phyloP scores from a whole-genome alignment of 2,797 vertebrate species.

The Epinephelus coioides region DNA sequence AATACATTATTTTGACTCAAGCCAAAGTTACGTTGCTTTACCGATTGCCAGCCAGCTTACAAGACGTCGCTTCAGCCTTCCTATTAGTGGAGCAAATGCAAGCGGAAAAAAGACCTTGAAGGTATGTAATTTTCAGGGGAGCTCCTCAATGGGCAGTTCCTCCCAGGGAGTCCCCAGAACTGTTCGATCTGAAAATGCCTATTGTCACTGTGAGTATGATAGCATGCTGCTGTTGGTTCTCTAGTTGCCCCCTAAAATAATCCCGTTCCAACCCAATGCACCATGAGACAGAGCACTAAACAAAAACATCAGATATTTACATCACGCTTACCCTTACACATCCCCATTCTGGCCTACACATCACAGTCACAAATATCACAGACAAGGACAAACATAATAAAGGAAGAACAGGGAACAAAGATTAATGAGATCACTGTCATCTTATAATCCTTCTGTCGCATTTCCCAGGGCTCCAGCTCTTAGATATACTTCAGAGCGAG shows the following conservation, averaged over 20 bases:
- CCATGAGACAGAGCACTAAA: not conserved
- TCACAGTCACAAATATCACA: conserved; percentile 10
- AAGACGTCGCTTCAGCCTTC: no score
- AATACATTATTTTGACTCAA: no score
- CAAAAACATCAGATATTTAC: conserved; percentile 6
- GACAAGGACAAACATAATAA: conserved; percentile 12
- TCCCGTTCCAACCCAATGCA: not conserved
- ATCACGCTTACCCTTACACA: not conserved
- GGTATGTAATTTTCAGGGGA: no score
- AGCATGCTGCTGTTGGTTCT: not conserved
- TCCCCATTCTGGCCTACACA: not conserved
- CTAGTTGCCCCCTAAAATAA: not conserved
- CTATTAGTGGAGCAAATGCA: no score
- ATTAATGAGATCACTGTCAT: conserved; percentile 21
- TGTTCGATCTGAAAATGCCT: no score
- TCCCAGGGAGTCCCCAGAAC: no score
- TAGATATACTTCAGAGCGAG: conserved; percentile 20
- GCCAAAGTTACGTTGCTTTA: no score
- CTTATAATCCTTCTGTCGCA: conserved; percentile 8
- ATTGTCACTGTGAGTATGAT: not conserved
- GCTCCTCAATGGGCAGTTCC: no score
- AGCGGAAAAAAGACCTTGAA: no score
- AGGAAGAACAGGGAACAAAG: not conserved
- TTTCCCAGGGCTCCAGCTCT: conserved; percentile 9
- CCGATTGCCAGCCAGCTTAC: no score